Evolutionary conservation across 1,140 invertebrate genomes (phyloP).

Genomic region (Pachypsylla venusta): DNA sequence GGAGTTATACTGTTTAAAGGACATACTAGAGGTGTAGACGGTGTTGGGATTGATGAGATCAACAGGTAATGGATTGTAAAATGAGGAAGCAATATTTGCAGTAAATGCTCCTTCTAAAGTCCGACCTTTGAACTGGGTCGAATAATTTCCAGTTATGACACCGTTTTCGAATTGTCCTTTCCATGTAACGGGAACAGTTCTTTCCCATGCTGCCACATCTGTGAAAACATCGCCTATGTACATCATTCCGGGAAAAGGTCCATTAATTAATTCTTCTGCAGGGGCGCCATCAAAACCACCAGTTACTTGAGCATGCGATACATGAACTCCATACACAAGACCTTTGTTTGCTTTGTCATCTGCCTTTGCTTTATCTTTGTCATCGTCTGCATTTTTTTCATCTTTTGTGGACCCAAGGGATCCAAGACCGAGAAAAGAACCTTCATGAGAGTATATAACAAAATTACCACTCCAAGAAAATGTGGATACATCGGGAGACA

Average conservation of each 20-base stretch:
- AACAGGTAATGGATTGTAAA: constrained; percentile 1
- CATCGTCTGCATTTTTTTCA: background rate
- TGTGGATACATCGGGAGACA: background rate
- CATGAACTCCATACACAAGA: background rate
- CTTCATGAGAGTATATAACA: constrained; percentile 3
- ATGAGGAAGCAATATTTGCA: background rate
- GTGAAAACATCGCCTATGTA: background rate
- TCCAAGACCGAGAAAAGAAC: background rate
- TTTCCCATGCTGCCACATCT: background rate
- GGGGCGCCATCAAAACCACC: background rate
- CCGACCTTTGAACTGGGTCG: constrained; percentile 1
- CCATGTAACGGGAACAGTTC: constrained; percentile 8
- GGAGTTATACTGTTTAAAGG: background rate
- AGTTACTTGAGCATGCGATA: background rate
- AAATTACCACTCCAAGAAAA: constrained; percentile 9
- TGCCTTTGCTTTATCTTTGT: constrained; percentile 9
- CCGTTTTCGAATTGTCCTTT: background rate
- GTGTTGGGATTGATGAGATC: background rate
- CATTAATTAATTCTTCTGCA: background rate
- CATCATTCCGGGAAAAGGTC: background rate
- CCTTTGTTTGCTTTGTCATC: constrained; percentile 9
- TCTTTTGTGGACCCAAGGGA: background rate
- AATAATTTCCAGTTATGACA: background rate
- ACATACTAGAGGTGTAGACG: background rate
- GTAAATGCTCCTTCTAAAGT: background rate